phyloP scores from a whole-genome alignment of 2,797 vertebrate genomes.

The Tolypeutes matacus region DNA sequence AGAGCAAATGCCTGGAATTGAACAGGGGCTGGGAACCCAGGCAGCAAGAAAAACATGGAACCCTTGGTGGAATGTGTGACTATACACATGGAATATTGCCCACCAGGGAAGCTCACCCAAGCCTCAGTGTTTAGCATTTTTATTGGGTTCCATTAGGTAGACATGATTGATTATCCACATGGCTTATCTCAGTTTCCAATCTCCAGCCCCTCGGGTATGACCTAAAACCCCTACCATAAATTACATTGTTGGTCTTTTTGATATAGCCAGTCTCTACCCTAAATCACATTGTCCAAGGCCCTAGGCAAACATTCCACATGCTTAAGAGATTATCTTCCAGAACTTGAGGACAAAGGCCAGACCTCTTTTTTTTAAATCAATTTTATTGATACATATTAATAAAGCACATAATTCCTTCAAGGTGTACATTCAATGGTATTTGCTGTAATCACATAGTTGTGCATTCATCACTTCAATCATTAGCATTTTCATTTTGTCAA shows the following conservation, averaged over 20 bases:
- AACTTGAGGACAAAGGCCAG: too few species aligned
- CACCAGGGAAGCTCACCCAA: not conserved
- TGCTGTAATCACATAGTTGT: too few species aligned
- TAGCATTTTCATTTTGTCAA: too few species aligned
- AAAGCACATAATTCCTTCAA: too few species aligned
- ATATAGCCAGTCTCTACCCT: too few species aligned
- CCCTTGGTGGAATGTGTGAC: not conserved
- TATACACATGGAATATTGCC: not conserved
- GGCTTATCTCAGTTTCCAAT: not conserved
- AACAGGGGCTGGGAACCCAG: not conserved
- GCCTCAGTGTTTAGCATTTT: not conserved
- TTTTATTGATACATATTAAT: too few species aligned
- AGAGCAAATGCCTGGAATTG: conserved; percentile 20
- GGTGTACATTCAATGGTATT: too few species aligned
- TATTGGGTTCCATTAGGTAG: not conserved
- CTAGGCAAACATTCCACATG: too few species aligned
- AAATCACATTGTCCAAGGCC: too few species aligned
- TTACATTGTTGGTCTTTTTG: not conserved
- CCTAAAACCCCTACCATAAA: not conserved
- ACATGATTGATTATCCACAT: not conserved
- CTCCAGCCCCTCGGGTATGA: not conserved
- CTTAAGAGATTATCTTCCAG: too few species aligned
- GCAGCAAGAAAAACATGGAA: not conserved
- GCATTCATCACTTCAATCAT: too few species aligned
- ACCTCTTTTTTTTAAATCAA: too few species aligned